Evolutionary conservation across 2,888 invertebrate species (phyloP).

Genomic region (Melanophora roralis): DNA sequence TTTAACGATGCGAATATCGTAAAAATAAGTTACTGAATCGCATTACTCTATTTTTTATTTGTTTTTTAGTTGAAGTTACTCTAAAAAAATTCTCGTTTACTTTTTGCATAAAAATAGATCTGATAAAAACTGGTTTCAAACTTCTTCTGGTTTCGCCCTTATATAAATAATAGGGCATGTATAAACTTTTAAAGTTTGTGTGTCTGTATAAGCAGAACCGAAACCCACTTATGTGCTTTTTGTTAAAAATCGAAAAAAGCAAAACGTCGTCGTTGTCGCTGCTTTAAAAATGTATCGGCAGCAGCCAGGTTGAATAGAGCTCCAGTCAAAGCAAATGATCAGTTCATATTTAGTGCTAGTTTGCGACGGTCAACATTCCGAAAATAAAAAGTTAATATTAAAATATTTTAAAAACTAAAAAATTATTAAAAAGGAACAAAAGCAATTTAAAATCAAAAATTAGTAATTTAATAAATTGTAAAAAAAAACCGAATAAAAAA

Average conservation of each 20-base stretch:
- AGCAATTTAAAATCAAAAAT: constrained; percentile 12
- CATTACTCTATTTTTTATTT: too few species aligned
- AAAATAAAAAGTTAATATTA: constrained; percentile 48
- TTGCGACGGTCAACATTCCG: constrained; percentile 71
- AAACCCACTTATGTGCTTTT: constrained; percentile 54
- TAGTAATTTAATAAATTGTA: constrained; percentile 19
- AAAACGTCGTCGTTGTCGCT: constrained; percentile 27
- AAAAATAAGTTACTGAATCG: too few species aligned
- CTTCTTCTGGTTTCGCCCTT: too few species aligned
- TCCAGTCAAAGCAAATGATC: constrained; percentile 69
- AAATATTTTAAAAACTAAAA: constrained; percentile 33
- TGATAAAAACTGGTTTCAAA: too few species aligned
- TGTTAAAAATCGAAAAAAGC: constrained; percentile 7
- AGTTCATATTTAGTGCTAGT: constrained; percentile 75
- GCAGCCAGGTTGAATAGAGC: constrained; percentile 61
- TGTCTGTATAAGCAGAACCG: constrained; percentile 15
- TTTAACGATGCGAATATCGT: too few species aligned
- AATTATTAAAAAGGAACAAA: constrained; percentile 2
- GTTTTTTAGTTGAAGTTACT: too few species aligned
- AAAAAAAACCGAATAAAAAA: constrained; percentile 48
- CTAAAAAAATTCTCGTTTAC: too few species aligned
- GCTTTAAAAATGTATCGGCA: constrained; percentile 30
- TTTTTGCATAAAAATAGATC: too few species aligned
- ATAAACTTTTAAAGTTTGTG: constrained; percentile 4
- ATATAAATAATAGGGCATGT: constrained; percentile 29